Evolutionary conservation across 2,888 invertebrate species (phyloP), one percentile per base, ranked within the genome.

Genomic region (Chrysina gloriosa): DNA sequence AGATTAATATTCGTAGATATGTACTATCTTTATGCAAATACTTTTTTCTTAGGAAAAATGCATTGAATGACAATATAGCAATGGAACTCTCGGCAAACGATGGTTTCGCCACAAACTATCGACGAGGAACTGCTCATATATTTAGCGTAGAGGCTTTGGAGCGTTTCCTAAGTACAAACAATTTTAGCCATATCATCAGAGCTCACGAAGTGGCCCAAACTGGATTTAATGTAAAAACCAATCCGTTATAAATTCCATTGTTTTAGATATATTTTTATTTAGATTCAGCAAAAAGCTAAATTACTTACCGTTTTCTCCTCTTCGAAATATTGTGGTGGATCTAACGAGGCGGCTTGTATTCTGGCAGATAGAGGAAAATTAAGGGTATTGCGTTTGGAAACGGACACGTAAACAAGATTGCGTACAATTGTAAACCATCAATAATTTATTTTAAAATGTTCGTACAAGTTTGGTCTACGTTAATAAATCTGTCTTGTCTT

Each of bases 261-360:
- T n/a, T 9, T 21, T 56, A 2, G 1, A 29, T 14, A 7, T 65
- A n/a, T 1, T 42, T 34, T 21, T 56, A 69, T 77, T 52, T 79
- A 90, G 89, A 87, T 91, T 39, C 89, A 90, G 76, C 87, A 90
- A 72, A 88, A 88, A 70, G 92, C 91, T 0, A 88, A 87, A 71
- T 82, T 92, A 39, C 78, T 92, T 69, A 91, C 92, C 0, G 90
- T 93, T 19, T 93, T 93, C 82, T 92, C 92, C 0, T 91, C 92
- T 0, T 90, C 89, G 1, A 88, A 86, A 74, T 93, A 93, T 83
- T 91, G 91, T 81, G 91, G 91, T 47, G 89, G 89, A 1, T 84
- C 81, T 69, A 93, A 93, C 81, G 91, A 92, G 79, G 90, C 91
- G 0, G 92, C 91, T 6, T 89, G 92, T 71, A 87, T 89, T 11